Base-by-base conservation (phyloP, 1,140 invertebrate species). In the Cylas formicarius region DNA sequence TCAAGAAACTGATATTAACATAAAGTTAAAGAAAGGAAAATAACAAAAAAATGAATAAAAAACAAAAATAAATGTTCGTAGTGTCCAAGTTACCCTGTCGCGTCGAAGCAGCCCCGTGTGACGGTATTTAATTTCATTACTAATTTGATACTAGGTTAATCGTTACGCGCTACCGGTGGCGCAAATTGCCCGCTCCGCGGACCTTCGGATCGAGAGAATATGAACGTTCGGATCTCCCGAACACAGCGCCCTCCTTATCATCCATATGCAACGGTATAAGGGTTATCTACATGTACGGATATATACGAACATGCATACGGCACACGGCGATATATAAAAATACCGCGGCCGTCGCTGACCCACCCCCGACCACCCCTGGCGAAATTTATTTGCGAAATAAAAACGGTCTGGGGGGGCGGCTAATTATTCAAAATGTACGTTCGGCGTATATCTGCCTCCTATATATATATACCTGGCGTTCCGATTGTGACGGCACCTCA, bases 231-330 rank as follows among this genome's bases (percentile, higher is more conserved):
- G 50, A 24, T 48, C 43, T 48, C 34, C 43, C 41, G 43, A 45
- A 33, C 39, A 34, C 49, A 45, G 42, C 38, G 50, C 50, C 36
- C 36, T 49, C 48, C 52, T 57, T 53, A 57, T 57, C 55, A 57
- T 57, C 54, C 55, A 57, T 57, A 55, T 57, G 55, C 55, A 57
- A 55, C 50, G 55, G 29, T 34, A 24, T n/a, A n/a, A n/a, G n/a
- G n/a, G n/a, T n/a, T n/a, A n/a, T n/a, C n/a, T n/a, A n/a, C n/a
- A n/a, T n/a, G n/a, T 45, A 37, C 48, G 48, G 46, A 43, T 51
- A 51, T 45, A 51, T 51, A 51, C 44, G 38, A 47, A 48, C 41
- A 46, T 34, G 42, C 32, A 50, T 26, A 26, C 24, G 13, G 9
- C 43, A 41, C n/a, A n/a, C n/a, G 23, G 29, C 36, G 36, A 43